Evolutionary conservation across 53 echinoderm and acorn worm species (phyloP).

Genomic region (Luidia sarsii): DNA sequence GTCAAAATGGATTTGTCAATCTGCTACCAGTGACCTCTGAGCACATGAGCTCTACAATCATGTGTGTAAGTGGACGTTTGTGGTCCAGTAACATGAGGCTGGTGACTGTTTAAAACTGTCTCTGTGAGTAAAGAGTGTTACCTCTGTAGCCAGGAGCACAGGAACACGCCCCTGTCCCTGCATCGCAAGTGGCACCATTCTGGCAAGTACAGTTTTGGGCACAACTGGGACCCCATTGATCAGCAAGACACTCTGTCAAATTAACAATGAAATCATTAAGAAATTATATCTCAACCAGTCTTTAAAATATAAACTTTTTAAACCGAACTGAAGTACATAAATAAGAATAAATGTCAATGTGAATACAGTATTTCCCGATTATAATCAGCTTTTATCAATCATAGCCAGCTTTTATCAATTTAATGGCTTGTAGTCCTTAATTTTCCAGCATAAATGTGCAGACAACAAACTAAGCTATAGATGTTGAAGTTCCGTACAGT

Average conservation of each 20-base stretch:
- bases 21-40: neutral
- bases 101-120: too few species aligned
- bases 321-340: neutral
- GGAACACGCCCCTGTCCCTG: slow-evolving; percentile 57
- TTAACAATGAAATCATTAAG: too few species aligned
- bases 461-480: too few species aligned
- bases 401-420: neutral
- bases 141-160: slow-evolving; percentile 65
- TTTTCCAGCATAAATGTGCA: too few species aligned
- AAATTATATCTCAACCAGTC: too few species aligned
- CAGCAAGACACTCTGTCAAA: slow-evolving; percentile 49
- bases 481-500: too few species aligned
- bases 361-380: neutral
- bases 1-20: too few species aligned
- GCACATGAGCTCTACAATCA: neutral
- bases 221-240: slow-evolving; percentile 79
- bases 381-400: neutral
- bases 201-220: slow-evolving; percentile 60
- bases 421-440: slow-evolving; percentile 4
- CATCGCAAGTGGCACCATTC: slow-evolving; percentile 60
- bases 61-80: too few species aligned
- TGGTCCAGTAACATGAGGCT: too few species aligned
- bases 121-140: neutral
- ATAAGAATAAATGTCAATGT: neutral
- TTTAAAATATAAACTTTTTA: too few species aligned